Evolutionary conservation across 2,113 vertebrate genomes (phyloP).

Genomic region (Nerophis ophidion): DNA sequence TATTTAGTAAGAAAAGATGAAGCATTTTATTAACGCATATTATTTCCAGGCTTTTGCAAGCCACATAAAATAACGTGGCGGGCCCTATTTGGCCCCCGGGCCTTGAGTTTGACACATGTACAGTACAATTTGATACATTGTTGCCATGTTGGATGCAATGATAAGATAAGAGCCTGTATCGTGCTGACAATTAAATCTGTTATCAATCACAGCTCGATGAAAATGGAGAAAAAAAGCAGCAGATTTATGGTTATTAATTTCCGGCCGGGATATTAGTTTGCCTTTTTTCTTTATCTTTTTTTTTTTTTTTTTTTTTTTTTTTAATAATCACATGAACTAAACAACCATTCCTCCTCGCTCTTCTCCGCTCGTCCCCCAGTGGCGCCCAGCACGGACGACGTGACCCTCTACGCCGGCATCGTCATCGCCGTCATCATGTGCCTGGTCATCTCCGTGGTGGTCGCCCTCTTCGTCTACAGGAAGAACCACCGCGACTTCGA

Average conservation of each 20-base stretch:
- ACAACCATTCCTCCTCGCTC: constrained; percentile 16
- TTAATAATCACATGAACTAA: no score
- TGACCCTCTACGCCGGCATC: constrained; percentile 89
- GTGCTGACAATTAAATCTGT: constrained; percentile 12
- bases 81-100: no score
- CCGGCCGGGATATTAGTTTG: constrained; percentile 6
- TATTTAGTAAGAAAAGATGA: no score
- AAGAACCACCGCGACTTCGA: constrained; percentile 95
- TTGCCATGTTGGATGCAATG: not conserved
- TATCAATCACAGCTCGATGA: constrained; percentile 1
- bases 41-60: no score
- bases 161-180: constrained; percentile 10
- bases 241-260: constrained; percentile 50
- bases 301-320: not conserved
- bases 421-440: constrained; percentile 91
- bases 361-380: constrained; percentile 63
- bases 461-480: constrained; percentile 89
- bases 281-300: not conserved
- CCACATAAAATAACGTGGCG: no score
- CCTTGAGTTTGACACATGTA: no score
- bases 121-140: not conserved
- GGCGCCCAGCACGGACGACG: constrained; percentile 86
- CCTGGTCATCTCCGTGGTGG: constrained; percentile 83
- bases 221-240: constrained; percentile 4
- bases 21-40: no score